These are phyloP conservation scores for Lamprologus ornatipinnis DNA, from an alignment of 2,113 vertebrate genomes.

Conservation along the genomic window DNA sequence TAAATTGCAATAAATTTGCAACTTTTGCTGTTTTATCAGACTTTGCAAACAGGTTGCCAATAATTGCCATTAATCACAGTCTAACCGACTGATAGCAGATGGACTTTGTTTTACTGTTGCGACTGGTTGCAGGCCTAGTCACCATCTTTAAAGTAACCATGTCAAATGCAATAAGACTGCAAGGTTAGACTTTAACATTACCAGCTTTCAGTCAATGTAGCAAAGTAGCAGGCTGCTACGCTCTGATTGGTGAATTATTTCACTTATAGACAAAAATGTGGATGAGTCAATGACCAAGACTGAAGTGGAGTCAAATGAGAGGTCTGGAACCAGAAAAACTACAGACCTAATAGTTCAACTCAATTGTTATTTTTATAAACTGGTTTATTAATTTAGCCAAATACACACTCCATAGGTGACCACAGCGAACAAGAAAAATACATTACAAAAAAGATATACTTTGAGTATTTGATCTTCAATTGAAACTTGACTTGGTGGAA, in stretches of 20 bases:
- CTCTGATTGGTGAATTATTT: not conserved
- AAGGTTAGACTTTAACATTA: not conserved
- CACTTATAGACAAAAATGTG: accelerated
- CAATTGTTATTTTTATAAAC: not conserved
- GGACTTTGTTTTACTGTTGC: accelerated
- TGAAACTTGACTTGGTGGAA: not conserved
- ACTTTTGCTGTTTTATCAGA: not conserved
- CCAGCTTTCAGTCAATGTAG: not conserved
- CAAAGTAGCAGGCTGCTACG: accelerated
- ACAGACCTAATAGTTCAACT: not conserved
- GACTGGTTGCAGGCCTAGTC: not conserved
- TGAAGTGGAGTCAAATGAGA: not conserved
- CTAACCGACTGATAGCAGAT: not conserved
- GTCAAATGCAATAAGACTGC: not conserved
- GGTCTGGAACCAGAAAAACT: accelerated
- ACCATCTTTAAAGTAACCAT: not conserved
- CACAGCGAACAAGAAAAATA: not conserved
- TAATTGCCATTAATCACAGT: not conserved
- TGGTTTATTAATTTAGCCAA: not conserved
- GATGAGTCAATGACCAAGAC: not conserved
- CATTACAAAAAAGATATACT: not conserved
- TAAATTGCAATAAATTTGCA: accelerated
- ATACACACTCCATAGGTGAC: not conserved
- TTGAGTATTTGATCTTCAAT: not conserved
- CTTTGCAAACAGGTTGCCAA: not conserved